Evolutionary conservation across 1,140 invertebrate species (phyloP), one percentile per base, ranked within the genome.

Genomic region (Cataglyphis hispanica): DNA sequence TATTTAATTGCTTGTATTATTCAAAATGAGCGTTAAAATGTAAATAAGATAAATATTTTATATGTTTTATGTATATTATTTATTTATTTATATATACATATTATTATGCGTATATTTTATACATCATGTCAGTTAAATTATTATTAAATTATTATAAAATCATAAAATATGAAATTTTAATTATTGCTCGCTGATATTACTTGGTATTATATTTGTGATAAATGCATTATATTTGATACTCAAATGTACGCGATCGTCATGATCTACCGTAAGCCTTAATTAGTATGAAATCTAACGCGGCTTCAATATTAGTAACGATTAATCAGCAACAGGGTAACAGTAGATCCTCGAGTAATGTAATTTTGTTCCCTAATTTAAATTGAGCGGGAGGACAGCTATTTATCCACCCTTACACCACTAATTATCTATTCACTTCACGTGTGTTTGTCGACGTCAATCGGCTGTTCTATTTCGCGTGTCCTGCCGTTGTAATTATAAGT

Each of bases 321-420:
- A 84, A 86, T 84, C 46, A 84, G 13, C 5, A 84, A 8, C 5
- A 37, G 22, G n/a, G 7, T 74, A 86, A 83, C 25, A n/a, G 27
- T 43, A 25, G 78, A 53, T 50, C 19, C 22, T 46, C 67, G 43
- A 46, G 4, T 74, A 83, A 83, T 34, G 27, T 46, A 74, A 86
- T 74, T 86, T 86, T 22, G 40, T 70, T 63, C 34, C 11, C 67
- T 76, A 75, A 75, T 84, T 84, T 84, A 86, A 84, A 84, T 86
- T 75, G 85, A 86, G 31, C 50, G 40, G 50, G 50, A 61, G 40
- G 61, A 56, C 7, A 84, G 58, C n/a, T 86, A 86, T 86, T 86
- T 86, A 86, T 86, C 31, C 16, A 46, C 40, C 53, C 19, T 84
- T 84, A 60, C 63, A 60, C 63, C 61, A 40, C 61, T 86, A 78